phyloP scores from a whole-genome alignment of 2,888 invertebrate genomes.

The Liodrosophila aerea region DNA sequence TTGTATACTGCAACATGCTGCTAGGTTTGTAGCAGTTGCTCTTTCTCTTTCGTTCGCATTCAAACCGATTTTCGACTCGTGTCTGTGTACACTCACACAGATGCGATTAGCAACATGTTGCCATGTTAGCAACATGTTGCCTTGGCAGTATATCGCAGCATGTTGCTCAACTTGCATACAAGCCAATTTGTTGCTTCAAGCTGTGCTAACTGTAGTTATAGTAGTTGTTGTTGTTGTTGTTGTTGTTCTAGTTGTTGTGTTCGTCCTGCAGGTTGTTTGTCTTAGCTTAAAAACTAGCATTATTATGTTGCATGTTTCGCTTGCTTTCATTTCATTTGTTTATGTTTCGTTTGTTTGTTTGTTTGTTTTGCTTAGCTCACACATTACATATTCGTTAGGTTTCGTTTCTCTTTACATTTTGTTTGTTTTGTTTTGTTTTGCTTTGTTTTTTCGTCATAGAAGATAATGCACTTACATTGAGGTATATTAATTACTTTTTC shows the following conservation, averaged over 20 bases:
- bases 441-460: conserved; percentile 57
- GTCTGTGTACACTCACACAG: too few species aligned
- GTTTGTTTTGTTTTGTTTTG: conserved; percentile 14
- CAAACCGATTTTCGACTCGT: too few species aligned
- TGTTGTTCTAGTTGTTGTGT: conserved; percentile 12
- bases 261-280: conserved; percentile 22
- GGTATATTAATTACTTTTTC: conserved; percentile 78
- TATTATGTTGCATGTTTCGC: conserved; percentile 29
- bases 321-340: conserved; percentile 9
- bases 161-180: conserved; percentile 68
- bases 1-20: too few species aligned
- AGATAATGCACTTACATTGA: conserved; percentile 76
- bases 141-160: conserved; percentile 4
- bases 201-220: conserved; percentile 8
- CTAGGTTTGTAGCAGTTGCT: too few species aligned
- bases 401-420: conserved; percentile 34
- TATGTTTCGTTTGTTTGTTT: conserved; percentile 10
- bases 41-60: too few species aligned
- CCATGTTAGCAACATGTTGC: too few species aligned
- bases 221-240: conserved; percentile 3
- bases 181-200: conserved; percentile 7
- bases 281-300: conserved; percentile 40
- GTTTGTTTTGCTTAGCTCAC: conserved; percentile 29
- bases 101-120: too few species aligned
- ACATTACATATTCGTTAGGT: conserved; percentile 42